Base-by-base conservation (phyloP, 2,113 vertebrate species). In the Calcarius ornatus region DNA sequence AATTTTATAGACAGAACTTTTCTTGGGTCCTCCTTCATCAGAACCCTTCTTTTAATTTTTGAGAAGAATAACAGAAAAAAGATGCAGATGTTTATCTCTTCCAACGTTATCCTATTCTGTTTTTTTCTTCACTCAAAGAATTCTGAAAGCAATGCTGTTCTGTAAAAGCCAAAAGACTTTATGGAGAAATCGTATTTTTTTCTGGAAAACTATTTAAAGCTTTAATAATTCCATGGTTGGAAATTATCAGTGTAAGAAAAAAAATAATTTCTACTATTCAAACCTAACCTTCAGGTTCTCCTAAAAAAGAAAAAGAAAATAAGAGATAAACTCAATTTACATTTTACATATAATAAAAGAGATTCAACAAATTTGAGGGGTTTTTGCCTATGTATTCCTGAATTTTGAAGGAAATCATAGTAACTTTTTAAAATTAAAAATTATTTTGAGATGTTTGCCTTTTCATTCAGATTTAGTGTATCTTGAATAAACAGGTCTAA, bases 51-150 rank as follows among this genome's bases (percentile, higher is more conserved):
- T 45, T 16, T 22, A 57, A 35, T 47, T 92, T 86, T 83, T 76
- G 22, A 85, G 33, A 38, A 66, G 17, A 89, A 28, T 11, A 73
- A 18, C 13, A 72, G 40, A 56, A 76, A 71, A 48, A 75, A 68
- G 5, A 72, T 45, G 59, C 33, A 63, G 47, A 45, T 24, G 11
- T 2, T 78, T 82, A 12, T 81, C 17, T 71, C 37, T 66, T 69
- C 15, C 20, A 37, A 15, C 4, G 3, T 37, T 48, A 33, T 84
- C 22, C 7, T 9, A 21, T 27, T 57, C 27, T 48, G 19, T 0
- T 72, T 50, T 56, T 73, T 71, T 42, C 5, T 50, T 69, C 28
- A 24, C 28, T 73, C 20, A 69, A 38, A 53, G 27, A 73, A 61
- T 66, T 73, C 61, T 57, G 42, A 83, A 86, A 89, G 12, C 23